Evolutionary conservation across 2,888 invertebrate genomes (phyloP).

Genomic region (Keiferia lycopersicella): DNA sequence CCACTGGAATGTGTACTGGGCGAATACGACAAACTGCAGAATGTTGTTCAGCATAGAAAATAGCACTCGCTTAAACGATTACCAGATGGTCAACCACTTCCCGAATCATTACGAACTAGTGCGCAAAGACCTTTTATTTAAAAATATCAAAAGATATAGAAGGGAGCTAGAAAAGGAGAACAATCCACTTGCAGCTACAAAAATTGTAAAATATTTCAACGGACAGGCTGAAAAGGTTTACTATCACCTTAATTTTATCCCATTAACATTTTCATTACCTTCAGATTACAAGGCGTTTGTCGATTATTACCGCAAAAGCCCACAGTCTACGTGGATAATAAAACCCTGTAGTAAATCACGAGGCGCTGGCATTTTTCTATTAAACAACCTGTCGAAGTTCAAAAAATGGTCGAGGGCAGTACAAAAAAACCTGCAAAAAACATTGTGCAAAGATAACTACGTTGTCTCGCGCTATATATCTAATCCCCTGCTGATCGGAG

Average conservation of each 20-base stretch:
- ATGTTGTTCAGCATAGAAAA: slow-evolving; percentile 85
- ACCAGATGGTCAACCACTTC: slow-evolving; percentile 96
- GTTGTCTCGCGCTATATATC: slow-evolving; percentile 99
- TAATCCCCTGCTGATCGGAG: slow-evolving; percentile 96
- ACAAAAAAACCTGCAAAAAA: slow-evolving; percentile 85
- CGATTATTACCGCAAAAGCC: slow-evolving; percentile 96
- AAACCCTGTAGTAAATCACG: slow-evolving; percentile 98
- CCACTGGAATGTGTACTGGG: slow-evolving; percentile 96
- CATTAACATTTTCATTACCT: slow-evolving; percentile 95
- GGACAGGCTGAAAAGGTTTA: slow-evolving; percentile 86
- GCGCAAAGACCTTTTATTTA: slow-evolving; percentile 96
- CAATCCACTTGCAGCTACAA: slow-evolving; percentile 89
- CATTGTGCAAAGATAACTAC: slow-evolving; percentile 88
- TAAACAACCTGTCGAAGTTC: slow-evolving; percentile 96
- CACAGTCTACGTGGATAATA: slow-evolving; percentile 98
- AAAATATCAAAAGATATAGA: slow-evolving; percentile 96
- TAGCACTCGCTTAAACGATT: slow-evolving; percentile 82
- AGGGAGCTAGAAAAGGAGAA: slow-evolving; percentile 95
- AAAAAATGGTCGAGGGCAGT: slow-evolving; percentile 93
- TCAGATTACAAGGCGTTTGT: slow-evolving; percentile 98
- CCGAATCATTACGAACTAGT: slow-evolving; percentile 97
- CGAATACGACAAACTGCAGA: slow-evolving; percentile 92
- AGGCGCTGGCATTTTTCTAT: slow-evolving; percentile 95
- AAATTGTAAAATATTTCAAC: slow-evolving; percentile 62
- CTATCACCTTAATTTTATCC: slow-evolving; percentile 93